phyloP scores from a whole-genome alignment of 2,113 vertebrate species.

The Chaetodon trifascialis region DNA sequence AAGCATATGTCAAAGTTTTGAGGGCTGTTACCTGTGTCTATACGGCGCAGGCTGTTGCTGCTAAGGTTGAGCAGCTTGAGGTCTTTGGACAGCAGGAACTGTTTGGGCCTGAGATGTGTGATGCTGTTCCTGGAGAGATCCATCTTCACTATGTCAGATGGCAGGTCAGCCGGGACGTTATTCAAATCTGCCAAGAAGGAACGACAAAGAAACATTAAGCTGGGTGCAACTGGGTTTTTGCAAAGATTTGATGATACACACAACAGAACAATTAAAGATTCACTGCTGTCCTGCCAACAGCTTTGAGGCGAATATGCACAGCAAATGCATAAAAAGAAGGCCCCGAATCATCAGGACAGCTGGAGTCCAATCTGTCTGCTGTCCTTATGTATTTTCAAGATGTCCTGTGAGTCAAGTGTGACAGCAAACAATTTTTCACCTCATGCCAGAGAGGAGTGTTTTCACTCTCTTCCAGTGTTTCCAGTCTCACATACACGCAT shows the following conservation, averaged over 20 bases:
- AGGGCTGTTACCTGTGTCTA: slow-evolving; percentile 88
- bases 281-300: neutral
- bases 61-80: slow-evolving; percentile 94
- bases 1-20: no score
- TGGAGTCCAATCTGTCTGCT: slow-evolving; percentile 38
- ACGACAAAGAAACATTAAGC: neutral
- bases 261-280: neutral
- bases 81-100: slow-evolving; percentile 91
- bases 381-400: slow-evolving; percentile 67
- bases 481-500: neutral
- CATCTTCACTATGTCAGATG: slow-evolving; percentile 91
- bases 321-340: neutral
- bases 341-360: slow-evolving; percentile 17
- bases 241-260: no score
- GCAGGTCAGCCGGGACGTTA: slow-evolving; percentile 90
- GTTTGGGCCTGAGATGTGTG: slow-evolving; percentile 89
- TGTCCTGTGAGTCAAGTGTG: slow-evolving; percentile 53
- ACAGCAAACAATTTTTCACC: slow-evolving; percentile 44
- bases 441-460: slow-evolving; percentile 24
- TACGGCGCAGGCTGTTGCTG: slow-evolving; percentile 88
- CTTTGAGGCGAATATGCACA: slow-evolving; percentile 29
- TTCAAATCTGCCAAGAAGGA: slow-evolving; percentile 85
- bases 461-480: slow-evolving; percentile 6
- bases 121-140: slow-evolving; percentile 94
- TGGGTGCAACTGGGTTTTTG: no score